phyloP scores from a whole-genome alignment of 2,888 invertebrate species.

The Laothoe populi region DNA sequence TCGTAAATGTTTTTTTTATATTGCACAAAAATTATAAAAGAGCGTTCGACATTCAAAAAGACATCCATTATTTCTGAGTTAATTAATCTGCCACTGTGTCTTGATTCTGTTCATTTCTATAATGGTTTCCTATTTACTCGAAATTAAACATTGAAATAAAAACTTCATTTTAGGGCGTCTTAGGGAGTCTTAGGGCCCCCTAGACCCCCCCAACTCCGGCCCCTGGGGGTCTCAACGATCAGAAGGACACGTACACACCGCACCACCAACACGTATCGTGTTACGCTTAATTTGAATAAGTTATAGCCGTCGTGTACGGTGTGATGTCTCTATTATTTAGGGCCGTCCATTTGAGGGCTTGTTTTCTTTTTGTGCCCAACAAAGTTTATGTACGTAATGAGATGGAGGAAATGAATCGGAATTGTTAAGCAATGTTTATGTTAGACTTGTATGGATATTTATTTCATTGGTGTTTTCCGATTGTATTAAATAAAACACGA shows the following conservation, averaged over 20 bases:
- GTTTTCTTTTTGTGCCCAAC: constrained; percentile 23
- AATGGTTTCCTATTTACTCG: no score
- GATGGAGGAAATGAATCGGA: constrained; percentile 19
- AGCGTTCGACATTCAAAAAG: no score
- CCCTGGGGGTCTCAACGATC: constrained; percentile 30
- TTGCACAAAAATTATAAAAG: no score
- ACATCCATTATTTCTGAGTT: no score
- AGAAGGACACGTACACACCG: constrained; percentile 65
- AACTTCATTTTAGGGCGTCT: background rate
- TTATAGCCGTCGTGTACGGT: constrained; percentile 56
- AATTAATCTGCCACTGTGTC: no score
- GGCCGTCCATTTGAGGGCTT: constrained; percentile 42
- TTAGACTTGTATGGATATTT: background rate
- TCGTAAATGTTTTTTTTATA: no score
- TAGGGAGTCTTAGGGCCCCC: background rate
- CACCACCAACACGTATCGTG: constrained; percentile 55
- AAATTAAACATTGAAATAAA: no score
- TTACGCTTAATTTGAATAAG: constrained; percentile 78
- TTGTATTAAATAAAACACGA: background rate
- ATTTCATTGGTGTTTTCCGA: background rate
- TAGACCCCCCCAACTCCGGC: constrained; percentile 9
- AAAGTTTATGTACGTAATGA: constrained; percentile 28
- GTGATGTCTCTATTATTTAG: constrained; percentile 76
- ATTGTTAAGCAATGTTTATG: constrained; percentile 27
- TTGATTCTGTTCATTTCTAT: no score